These are phyloP conservation scores for Temnothorax nylanderi DNA, from an alignment of 1,140 invertebrate genomes.

Conservation along the genomic window DNA sequence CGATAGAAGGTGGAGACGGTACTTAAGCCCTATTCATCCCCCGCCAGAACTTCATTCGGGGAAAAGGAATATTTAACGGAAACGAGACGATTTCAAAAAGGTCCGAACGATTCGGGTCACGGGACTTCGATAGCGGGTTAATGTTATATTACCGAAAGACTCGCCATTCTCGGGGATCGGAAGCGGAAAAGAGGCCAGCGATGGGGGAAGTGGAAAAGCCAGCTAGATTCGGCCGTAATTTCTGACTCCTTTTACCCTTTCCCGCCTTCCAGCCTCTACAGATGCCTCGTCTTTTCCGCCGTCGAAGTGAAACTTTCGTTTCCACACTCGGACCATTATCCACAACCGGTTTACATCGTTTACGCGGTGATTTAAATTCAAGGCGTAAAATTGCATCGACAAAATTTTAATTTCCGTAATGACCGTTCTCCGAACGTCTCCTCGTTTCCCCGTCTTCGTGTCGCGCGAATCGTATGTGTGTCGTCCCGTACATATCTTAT, in stretches of 20 bases:
- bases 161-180: conserved; percentile 63
- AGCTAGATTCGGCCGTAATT: conserved; percentile 60
- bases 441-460: background rate
- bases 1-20: conserved; percentile 4
- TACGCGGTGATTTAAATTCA: conserved; percentile 44
- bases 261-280: background rate
- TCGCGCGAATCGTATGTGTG: background rate
- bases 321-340: conserved; percentile 23
- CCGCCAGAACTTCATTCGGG: conserved; percentile 35
- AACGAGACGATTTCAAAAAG: conserved; percentile 69
- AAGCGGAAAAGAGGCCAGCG: conserved; percentile 48
- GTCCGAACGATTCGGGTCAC: conserved; percentile 71
- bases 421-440: background rate
- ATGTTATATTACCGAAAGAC: conserved; percentile 70
- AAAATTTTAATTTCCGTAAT: conserved; percentile 13
- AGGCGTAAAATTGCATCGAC: background rate
- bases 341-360: conserved; percentile 46
- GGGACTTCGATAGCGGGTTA: conserved; percentile 67
- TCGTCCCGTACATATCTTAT: background rate
- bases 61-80: conserved; percentile 65
- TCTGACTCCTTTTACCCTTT: conserved; percentile 55
- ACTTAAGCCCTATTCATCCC: conserved; percentile 56
- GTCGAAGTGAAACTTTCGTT: conserved; percentile 57
- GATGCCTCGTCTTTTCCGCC: conserved; percentile 31
- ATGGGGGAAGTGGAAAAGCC: background rate